Evolutionary conservation across 2,888 invertebrate genomes (phyloP).

Genomic region (Corythucha ciliata): DNA sequence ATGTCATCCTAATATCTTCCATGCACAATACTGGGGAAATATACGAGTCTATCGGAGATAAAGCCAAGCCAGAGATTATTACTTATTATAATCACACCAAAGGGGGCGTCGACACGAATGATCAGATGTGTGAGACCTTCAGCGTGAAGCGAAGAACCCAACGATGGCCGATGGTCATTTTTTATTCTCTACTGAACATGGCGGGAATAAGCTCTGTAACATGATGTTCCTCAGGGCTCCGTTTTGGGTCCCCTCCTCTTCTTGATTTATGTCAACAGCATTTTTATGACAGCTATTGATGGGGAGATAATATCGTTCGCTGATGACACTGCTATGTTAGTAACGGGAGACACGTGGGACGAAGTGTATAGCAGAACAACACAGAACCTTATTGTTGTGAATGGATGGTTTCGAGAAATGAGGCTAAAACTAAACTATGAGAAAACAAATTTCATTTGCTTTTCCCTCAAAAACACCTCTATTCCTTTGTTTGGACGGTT

Average conservation of each 20-base stretch:
- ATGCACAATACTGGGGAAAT: constrained; percentile 23
- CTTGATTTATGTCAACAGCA: background rate
- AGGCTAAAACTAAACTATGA: constrained; percentile 7
- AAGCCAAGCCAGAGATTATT: constrained; percentile 25
- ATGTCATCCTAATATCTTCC: constrained; percentile 23
- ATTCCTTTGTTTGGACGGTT: too few species aligned
- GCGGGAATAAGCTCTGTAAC: constrained; percentile 14
- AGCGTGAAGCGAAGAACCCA: constrained; percentile 18
- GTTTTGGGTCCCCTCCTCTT: background rate
- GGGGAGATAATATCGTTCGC: constrained; percentile 7
- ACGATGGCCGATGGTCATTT: constrained; percentile 27
- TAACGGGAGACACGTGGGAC: constrained; percentile 10
- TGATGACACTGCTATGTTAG: constrained; percentile 5
- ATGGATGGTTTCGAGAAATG: constrained; percentile 11
- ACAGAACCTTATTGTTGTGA: background rate
- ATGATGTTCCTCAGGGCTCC: too few species aligned
- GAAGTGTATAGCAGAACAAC: background rate
- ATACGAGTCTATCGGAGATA: constrained; percentile 16
- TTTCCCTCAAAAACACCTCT: background rate
- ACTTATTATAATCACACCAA: constrained; percentile 26
- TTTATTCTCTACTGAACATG: constrained; percentile 22
- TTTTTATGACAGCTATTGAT: constrained; percentile 4
- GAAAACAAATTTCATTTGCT: constrained; percentile 9
- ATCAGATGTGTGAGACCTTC: constrained; percentile 22
- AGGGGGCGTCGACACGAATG: constrained; percentile 23